phyloP scores from a whole-genome alignment of 2,888 invertebrate species.

The Iselma pallidipennis region DNA sequence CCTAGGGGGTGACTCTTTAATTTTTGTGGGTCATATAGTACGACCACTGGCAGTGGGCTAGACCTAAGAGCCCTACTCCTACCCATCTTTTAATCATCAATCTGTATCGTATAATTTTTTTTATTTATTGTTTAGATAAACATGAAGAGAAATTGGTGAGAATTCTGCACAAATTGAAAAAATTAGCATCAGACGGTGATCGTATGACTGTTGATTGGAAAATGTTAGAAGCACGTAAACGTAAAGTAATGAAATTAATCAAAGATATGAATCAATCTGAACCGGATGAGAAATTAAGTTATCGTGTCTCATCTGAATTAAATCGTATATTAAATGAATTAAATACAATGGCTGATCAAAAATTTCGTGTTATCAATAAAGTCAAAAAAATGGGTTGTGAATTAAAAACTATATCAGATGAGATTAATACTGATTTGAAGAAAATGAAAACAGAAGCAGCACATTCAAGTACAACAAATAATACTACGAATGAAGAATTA shows the following conservation, averaged over 20 bases:
- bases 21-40: no score
- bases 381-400: constrained; percentile 38
- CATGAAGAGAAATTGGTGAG: constrained; percentile 37
- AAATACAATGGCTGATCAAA: constrained; percentile 38
- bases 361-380: constrained; percentile 37
- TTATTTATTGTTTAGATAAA: constrained; percentile 26
- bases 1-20: no score
- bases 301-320: constrained; percentile 37
- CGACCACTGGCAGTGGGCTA: no score
- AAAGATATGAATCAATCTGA: constrained; percentile 27
- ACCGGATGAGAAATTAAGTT: constrained; percentile 31
- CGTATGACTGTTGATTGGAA: constrained; percentile 42
- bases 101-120: neutral
- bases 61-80: no score
- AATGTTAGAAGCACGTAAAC: constrained; percentile 39
- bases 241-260: constrained; percentile 43
- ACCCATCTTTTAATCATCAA: no score
- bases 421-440: constrained; percentile 29
- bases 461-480: no score
- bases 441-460: no score
- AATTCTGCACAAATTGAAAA: constrained; percentile 40
- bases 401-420: constrained; percentile 37
- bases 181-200: constrained; percentile 39
- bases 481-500: no score
- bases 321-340: constrained; percentile 38